phyloP scores from a whole-genome alignment of 2,888 invertebrate species.

The Metallyticus violacea region DNA sequence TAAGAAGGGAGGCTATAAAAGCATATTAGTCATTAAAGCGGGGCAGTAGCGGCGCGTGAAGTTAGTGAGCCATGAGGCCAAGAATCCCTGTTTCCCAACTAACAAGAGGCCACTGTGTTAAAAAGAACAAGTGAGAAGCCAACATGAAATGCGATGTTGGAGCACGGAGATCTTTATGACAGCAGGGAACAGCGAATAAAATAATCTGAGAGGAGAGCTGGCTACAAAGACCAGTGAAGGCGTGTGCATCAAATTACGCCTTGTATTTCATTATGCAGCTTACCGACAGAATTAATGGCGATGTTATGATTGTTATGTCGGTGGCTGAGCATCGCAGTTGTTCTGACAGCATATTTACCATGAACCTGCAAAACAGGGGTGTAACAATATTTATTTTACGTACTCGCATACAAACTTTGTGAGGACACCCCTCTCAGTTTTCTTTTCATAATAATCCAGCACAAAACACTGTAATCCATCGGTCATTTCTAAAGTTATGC shows the following conservation, averaged over 20 bases:
- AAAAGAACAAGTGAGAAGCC: neutral
- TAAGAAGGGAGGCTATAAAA: too few relatives aligned
- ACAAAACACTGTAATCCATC: too few relatives aligned
- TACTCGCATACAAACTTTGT: too few relatives aligned
- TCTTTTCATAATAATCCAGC: too few relatives aligned
- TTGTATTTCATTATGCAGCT: constrained; percentile 19
- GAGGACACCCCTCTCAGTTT: too few relatives aligned
- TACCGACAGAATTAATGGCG: constrained; percentile 12
- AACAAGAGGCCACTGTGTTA: neutral
- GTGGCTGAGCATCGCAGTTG: neutral
- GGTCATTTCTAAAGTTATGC: too few relatives aligned
- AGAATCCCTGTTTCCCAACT: neutral
- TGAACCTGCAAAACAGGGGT: neutral
- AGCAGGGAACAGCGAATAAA: neutral
- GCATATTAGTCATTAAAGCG: neutral
- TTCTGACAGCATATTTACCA: neutral
- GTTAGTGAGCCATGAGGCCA: neutral
- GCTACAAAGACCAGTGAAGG: neutral
- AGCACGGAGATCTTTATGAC: neutral
- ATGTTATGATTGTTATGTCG: constrained; percentile 5
- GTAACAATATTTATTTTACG: too few relatives aligned
- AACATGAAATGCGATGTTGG: too few relatives aligned
- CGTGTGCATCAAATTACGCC: constrained; percentile 14
- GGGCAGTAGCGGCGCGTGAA: neutral
- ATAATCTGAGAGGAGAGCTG: neutral